These are phyloP conservation scores for Oncorhynchus clarkii DNA, from an alignment of 2,113 vertebrate species.

Conservation along the genomic window DNA sequence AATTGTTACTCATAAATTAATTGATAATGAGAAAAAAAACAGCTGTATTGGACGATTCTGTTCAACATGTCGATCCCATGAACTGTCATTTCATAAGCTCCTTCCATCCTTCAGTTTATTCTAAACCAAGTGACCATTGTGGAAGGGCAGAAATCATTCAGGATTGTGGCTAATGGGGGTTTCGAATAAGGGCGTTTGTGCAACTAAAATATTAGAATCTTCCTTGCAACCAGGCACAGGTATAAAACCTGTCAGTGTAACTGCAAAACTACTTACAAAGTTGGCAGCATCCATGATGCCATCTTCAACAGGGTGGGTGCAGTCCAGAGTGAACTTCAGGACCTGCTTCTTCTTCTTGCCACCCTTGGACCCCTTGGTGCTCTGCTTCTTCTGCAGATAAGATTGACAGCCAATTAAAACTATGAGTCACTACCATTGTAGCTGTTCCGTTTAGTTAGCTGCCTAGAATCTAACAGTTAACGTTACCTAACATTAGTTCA, in stretches of 20 bases:
- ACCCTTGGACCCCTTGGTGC: conserved; percentile 71
- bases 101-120: too few relatives aligned
- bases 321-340: conserved; percentile 85
- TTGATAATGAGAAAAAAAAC: too few relatives aligned
- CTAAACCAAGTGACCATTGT: too few relatives aligned
- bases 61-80: too few relatives aligned
- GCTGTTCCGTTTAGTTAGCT: too few relatives aligned
- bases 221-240: background rate
- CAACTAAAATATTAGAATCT: too few relatives aligned
- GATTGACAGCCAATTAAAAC: background rate
- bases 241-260: background rate
- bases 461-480: too few relatives aligned
- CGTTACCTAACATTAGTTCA: too few relatives aligned
- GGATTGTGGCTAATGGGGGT: background rate
- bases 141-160: background rate
- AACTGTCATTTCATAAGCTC: too few relatives aligned
- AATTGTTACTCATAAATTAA: too few relatives aligned
- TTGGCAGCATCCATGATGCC: conserved; percentile 91
- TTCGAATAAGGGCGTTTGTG: background rate
- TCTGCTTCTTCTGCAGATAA: conserved; percentile 75
- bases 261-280: conserved; percentile 74
- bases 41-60: too few relatives aligned
- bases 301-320: conserved; percentile 88
- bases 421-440: too few relatives aligned
- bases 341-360: conserved; percentile 90